phyloP scores from a whole-genome alignment of 2,113 vertebrate genomes.

The Pao palembangensis region DNA sequence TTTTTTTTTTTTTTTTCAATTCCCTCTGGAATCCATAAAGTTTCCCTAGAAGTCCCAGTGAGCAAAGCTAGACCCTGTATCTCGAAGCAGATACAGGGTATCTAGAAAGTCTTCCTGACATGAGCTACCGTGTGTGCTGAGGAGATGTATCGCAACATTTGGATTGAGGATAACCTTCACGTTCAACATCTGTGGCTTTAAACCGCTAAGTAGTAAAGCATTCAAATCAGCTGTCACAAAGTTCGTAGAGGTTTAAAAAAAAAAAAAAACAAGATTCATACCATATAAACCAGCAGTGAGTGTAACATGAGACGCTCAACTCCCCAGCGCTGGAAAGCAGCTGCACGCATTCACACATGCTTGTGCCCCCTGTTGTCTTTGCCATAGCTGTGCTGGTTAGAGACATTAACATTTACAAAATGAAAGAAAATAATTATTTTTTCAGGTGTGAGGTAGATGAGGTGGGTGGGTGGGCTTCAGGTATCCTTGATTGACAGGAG shows the following conservation, averaged over 20 bases:
- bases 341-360: slow-evolving; percentile 55
- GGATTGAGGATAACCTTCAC: slow-evolving; percentile 3
- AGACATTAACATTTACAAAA: slow-evolving; percentile 27
- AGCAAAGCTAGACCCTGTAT: slow-evolving; percentile 41
- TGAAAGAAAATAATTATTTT: slow-evolving; percentile 47
- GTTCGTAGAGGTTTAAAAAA: slow-evolving; percentile 29
- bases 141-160: slow-evolving; percentile 28
- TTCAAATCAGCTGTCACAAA: slow-evolving; percentile 39
- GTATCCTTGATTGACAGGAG: slow-evolving; percentile 61
- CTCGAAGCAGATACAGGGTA: slow-evolving; percentile 35
- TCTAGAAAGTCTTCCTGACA: slow-evolving; percentile 50
- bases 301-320: slow-evolving; percentile 27
- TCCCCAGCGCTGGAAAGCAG: slow-evolving; percentile 29
- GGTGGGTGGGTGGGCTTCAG: slow-evolving; percentile 48
- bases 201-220: slow-evolving; percentile 21
- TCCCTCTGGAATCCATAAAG: slow-evolving; percentile 36
- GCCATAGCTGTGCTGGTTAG: slow-evolving; percentile 65
- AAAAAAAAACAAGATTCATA: slow-evolving; percentile 42
- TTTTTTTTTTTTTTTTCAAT: no score
- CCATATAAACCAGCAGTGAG: slow-evolving; percentile 59
- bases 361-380: slow-evolving; percentile 59
- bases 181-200: slow-evolving; percentile 38
- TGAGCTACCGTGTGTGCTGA: slow-evolving; percentile 46
- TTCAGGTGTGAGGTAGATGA: slow-evolving; percentile 77
- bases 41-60: slow-evolving; percentile 42